phyloP scores from a whole-genome alignment of 2,888 invertebrate species.

The Cordilura impudica region DNA sequence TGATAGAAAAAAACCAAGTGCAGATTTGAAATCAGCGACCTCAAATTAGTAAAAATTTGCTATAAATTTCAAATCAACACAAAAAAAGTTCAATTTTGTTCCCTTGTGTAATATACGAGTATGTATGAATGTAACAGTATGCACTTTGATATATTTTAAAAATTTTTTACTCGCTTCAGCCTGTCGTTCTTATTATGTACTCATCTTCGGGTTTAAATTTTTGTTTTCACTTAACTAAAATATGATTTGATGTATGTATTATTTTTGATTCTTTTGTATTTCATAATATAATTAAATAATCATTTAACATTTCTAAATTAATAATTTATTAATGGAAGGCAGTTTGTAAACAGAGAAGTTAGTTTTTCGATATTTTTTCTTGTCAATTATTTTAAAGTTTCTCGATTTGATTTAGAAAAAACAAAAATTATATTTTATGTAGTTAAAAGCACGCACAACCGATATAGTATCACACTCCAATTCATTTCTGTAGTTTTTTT shows the following conservation, averaged over 20 bases:
- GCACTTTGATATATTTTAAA: too few relatives aligned
- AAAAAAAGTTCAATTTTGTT: too few relatives aligned
- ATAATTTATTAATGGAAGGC: constrained; percentile 60
- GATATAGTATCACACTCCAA: constrained; percentile 74
- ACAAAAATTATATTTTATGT: constrained; percentile 58
- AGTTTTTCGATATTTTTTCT: constrained; percentile 33
- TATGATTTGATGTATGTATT: constrained; percentile 29
- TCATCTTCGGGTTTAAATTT: too few relatives aligned
- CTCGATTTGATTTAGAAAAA: constrained; percentile 57
- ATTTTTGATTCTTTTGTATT: not conserved
- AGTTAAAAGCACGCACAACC: constrained; percentile 75
- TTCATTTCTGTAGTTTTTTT: constrained; percentile 59
- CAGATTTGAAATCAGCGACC: too few relatives aligned
- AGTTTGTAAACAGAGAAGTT: constrained; percentile 61
- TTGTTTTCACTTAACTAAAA: not conserved
- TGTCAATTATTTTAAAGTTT: constrained; percentile 42
- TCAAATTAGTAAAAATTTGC: too few relatives aligned
- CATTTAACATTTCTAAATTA: constrained; percentile 54
- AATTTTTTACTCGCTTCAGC: too few relatives aligned
- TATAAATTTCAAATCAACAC: too few relatives aligned
- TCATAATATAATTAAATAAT: constrained; percentile 15
- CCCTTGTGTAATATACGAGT: too few relatives aligned
- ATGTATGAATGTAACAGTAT: too few relatives aligned
- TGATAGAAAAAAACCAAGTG: too few relatives aligned
- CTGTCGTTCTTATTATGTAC: too few relatives aligned